Evolutionary conservation across 2,797 vertebrate genomes (phyloP).

Genomic region (Poecilia gillii): DNA sequence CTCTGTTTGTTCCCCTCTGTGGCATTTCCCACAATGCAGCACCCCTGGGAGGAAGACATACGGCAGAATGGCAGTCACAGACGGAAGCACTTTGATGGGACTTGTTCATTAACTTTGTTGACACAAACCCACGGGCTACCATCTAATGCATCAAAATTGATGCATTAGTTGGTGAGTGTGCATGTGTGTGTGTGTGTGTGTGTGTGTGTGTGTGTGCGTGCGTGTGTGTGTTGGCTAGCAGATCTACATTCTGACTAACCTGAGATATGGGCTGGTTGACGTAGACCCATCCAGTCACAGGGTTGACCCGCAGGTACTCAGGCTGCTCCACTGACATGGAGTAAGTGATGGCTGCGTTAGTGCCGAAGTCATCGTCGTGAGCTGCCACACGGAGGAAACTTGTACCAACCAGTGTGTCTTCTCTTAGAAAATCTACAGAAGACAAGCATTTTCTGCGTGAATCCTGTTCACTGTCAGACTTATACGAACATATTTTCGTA

Average conservation of each 20-base stretch:
- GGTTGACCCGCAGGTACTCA: conserved; percentile 87
- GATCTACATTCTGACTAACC: conserved; percentile 70
- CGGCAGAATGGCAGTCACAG: conserved; percentile 36
- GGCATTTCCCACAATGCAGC: conserved; percentile 39
- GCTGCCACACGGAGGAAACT: conserved; percentile 90
- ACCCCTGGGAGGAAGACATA: conserved; percentile 44
- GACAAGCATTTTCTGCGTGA: conserved; percentile 24
- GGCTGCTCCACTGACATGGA: conserved; percentile 84
- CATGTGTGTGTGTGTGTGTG: background rate
- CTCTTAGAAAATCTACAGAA: conserved; percentile 86
- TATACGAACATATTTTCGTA: background rate
- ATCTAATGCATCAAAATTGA: conserved; percentile 9
- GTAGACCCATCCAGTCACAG: conserved; percentile 89
- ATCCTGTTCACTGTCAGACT: background rate
- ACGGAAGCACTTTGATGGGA: conserved; percentile 49
- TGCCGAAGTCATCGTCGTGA: conserved; percentile 88
- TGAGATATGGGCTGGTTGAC: conserved; percentile 88
- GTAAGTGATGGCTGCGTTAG: conserved; percentile 86
- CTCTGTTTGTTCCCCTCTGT: conserved; percentile 16
- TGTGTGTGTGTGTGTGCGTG: conserved; percentile 1
- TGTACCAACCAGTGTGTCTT: conserved; percentile 88
- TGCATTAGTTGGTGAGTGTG: background rate
- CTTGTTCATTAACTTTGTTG: conserved; percentile 66
- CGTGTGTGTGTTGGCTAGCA: background rate
- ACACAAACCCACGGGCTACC: conserved; percentile 50